Percentiles rank a stretch among this genome's conserved stretches.
Conservation (phyloP, 2,797 vertebrate genomes). For the Rhinogobio ventralis region DNA sequence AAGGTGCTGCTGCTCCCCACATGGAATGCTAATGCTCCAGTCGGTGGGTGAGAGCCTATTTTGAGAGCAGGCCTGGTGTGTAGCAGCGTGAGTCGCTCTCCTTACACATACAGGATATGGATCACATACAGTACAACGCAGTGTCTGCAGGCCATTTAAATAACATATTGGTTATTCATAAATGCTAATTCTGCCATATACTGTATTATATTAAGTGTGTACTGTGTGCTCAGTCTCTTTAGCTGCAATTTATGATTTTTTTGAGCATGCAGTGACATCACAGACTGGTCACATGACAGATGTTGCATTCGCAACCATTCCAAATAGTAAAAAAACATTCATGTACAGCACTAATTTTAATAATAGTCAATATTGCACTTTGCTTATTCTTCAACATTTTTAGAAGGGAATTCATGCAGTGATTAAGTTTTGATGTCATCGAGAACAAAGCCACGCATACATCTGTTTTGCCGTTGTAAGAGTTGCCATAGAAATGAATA, state of each 20-base stretch:
- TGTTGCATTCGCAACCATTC: background rate
- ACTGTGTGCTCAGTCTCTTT: background rate
- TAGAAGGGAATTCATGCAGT: background rate
- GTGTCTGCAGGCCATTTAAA: background rate
- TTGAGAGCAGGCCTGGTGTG: constrained; percentile 74
- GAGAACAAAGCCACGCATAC: background rate
- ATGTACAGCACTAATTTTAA: background rate
- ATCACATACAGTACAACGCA: constrained; percentile 39
- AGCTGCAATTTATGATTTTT: background rate
- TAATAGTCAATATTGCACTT: background rate
- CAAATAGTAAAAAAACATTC: background rate
- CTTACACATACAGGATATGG: constrained; percentile 57
- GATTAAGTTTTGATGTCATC: background rate
- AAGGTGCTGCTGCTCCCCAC: constrained; percentile 70
- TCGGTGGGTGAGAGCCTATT: constrained; percentile 77
- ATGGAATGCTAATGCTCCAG: constrained; percentile 68
- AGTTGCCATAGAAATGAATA: constrained; percentile 23
- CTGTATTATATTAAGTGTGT: background rate
- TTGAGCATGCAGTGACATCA: background rate
- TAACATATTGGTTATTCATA: background rate
- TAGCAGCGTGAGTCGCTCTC: constrained; percentile 58
- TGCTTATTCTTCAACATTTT: background rate
- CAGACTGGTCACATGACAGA: background rate
- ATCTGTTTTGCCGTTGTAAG: background rate
- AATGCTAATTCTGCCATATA: constrained; percentile 10